Conservation (phyloP, 2,888 invertebrate species). For the Nudaria mundana region DNA sequence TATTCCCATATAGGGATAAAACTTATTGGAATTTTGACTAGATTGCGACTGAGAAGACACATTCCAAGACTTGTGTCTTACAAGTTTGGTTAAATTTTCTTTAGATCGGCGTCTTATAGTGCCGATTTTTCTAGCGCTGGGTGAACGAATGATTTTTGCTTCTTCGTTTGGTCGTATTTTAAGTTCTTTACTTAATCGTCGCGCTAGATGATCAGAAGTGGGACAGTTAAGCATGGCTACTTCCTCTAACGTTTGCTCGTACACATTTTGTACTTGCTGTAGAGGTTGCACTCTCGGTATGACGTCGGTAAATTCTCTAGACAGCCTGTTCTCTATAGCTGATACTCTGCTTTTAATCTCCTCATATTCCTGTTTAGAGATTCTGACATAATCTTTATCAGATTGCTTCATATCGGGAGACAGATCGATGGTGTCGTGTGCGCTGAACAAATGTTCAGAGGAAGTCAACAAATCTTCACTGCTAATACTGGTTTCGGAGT, state of each 20-base stretch:
- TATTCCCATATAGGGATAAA: conserved; percentile 78
- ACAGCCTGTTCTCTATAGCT: conserved; percentile 86
- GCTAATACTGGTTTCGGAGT: conserved; percentile 66
- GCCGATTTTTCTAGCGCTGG: conserved; percentile 91
- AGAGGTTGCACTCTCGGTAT: conserved; percentile 76
- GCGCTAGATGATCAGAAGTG: conserved; percentile 86
- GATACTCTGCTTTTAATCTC: conserved; percentile 88
- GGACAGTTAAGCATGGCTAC: conserved; percentile 83
- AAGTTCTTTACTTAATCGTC: conserved; percentile 85
- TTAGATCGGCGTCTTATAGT: conserved; percentile 86
- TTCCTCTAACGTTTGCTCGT: conserved; percentile 87
- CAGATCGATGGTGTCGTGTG: conserved; percentile 70
- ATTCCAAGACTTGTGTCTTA: conserved; percentile 85
- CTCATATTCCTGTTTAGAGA: conserved; percentile 88
- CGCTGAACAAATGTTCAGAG: conserved; percentile 66
- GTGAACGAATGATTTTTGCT: conserved; percentile 87
- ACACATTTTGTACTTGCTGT: conserved; percentile 85
- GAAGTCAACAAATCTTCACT: conserved; percentile 71
- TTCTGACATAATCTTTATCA: conserved; percentile 84
- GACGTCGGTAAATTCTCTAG: conserved; percentile 83
- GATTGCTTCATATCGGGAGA: conserved; percentile 64
- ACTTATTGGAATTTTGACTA: conserved; percentile 63
- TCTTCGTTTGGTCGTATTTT: conserved; percentile 87
- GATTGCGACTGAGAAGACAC: conserved; percentile 67
- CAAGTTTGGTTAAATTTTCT: conserved; percentile 80